Percentiles rank a stretch among this genome's conserved stretches.
Evolutionary conservation across 2,797 vertebrate genomes (phyloP).

Genomic region (Cetoscarus ocellatus): DNA sequence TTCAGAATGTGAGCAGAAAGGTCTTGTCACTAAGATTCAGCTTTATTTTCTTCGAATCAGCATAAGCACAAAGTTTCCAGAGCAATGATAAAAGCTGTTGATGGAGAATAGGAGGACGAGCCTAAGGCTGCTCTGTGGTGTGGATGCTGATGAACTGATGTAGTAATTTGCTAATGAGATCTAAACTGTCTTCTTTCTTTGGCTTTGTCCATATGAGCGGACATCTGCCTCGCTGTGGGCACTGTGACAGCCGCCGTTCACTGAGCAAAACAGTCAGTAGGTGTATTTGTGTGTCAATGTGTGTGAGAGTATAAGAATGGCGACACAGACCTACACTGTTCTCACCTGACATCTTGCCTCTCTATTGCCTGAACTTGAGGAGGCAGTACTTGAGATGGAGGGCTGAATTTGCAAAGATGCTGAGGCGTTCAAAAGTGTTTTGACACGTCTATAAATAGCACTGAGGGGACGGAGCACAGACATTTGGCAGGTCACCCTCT

Average conservation of each 20-base stretch:
- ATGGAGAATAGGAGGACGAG: conserved; percentile 44
- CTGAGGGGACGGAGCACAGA: conserved; percentile 16
- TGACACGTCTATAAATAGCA: conserved; percentile 51
- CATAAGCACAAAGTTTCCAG: conserved; percentile 51
- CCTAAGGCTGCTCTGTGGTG: conserved; percentile 57
- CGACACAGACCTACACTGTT: conserved; percentile 24
- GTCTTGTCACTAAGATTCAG: conserved; percentile 50
- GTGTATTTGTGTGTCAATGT: conserved; percentile 20
- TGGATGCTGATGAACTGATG: conserved; percentile 70
- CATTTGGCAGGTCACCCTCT: conserved; percentile 61
- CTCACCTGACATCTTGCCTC: conserved; percentile 45
- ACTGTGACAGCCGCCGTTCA: conserved; percentile 29
- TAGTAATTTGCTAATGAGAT: conserved; percentile 72
- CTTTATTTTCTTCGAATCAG: conserved; percentile 7
- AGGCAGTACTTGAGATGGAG: conserved; percentile 22
- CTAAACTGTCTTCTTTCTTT: conserved; percentile 57
- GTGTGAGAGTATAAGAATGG: conserved; percentile 16
- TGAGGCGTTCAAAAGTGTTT: conserved; percentile 42
- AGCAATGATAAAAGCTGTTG: conserved; percentile 59
- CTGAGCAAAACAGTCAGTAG: conserved; percentile 36
- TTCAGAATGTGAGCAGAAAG: conserved; percentile 37
- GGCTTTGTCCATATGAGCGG: conserved; percentile 67
- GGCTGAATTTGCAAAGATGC: conserved; percentile 37
- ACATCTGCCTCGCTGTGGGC: conserved; percentile 69
- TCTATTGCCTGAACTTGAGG: conserved; percentile 30